A percentile compares a stretch with the other conserved stretches of the same genome.
These are phyloP conservation scores for Acheta domesticus DNA, from an alignment of 2,888 invertebrate genomes.

Conservation along the genomic window DNA sequence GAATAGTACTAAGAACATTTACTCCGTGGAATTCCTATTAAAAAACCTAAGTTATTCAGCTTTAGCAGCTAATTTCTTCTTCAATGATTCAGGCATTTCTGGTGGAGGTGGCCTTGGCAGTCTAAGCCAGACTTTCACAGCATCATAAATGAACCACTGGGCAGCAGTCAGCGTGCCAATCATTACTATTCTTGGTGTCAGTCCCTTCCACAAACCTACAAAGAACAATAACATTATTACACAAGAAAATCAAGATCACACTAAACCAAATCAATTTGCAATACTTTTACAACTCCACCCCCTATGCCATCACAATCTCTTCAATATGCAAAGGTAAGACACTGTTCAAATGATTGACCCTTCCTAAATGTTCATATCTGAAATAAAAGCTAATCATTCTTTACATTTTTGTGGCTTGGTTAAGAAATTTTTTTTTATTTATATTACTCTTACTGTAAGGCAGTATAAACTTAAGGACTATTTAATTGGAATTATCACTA, in stretches of 20 bases:
- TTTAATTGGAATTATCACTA: too few relatives aligned
- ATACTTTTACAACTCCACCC: too few relatives aligned
- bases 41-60: constrained; percentile 27
- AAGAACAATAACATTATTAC: constrained; percentile 26
- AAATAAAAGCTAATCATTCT: too few relatives aligned
- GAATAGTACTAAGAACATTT: too few relatives aligned
- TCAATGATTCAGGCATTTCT: constrained; percentile 90
- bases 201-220: constrained; percentile 79
- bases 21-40: neutral
- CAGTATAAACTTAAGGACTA: too few relatives aligned
- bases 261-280: too few relatives aligned
- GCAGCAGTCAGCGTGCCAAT: constrained; percentile 93
- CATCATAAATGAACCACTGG: constrained; percentile 97
- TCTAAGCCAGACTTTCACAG: constrained; percentile 79
- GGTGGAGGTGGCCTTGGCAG: constrained; percentile 96
- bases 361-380: too few relatives aligned
- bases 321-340: neutral
- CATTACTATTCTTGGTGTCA: constrained; percentile 91
- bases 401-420: too few relatives aligned
- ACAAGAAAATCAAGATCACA: too few relatives aligned
- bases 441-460: too few relatives aligned
- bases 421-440: too few relatives aligned
- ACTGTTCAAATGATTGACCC: neutral
- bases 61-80: constrained; percentile 58
- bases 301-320: too few relatives aligned